Percentiles rank a stretch among this genome's conserved stretches.
Conservation (phyloP, 2,113 vertebrate genomes). For the Cheirogaleus medius region DNA sequence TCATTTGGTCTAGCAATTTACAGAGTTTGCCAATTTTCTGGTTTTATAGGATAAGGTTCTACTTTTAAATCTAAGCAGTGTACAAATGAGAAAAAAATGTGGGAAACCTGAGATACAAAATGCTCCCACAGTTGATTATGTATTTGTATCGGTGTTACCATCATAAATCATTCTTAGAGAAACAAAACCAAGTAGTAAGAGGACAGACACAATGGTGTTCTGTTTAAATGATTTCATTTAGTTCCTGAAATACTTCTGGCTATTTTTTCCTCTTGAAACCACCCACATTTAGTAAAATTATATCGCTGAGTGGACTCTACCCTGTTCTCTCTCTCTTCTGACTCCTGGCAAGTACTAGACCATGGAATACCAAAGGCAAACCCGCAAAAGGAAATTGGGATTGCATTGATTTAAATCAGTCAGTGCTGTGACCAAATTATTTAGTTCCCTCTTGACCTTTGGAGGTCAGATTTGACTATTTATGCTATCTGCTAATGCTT, state of each 20-base stretch:
- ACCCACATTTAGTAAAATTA: slow-evolving; percentile 47
- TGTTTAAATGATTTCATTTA: slow-evolving; percentile 70
- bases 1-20: neutral
- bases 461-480: slow-evolving; percentile 87
- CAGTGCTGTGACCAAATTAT: slow-evolving; percentile 86
- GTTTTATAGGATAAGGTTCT: neutral
- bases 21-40: neutral
- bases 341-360: slow-evolving; percentile 54
- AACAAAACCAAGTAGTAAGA: slow-evolving; percentile 69
- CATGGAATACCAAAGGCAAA: slow-evolving; percentile 72
- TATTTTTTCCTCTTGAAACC: slow-evolving; percentile 48
- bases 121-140: slow-evolving; percentile 62
- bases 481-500: slow-evolving; percentile 88
- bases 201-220: neutral
- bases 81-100: slow-evolving; percentile 48
- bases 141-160: slow-evolving; percentile 76
- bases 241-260: slow-evolving; percentile 70
- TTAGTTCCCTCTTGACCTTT: slow-evolving; percentile 88
- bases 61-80: neutral
- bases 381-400: slow-evolving; percentile 82
- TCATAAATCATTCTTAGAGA: slow-evolving; percentile 82
- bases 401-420: slow-evolving; percentile 87
- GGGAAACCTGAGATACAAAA: slow-evolving; percentile 39
- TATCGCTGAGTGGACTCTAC: neutral
- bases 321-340: slow-evolving; percentile 6